These are phyloP conservation scores for Ormyrus rosae DNA, from an alignment of 2,888 invertebrate genomes.

Conservation along the genomic window DNA sequence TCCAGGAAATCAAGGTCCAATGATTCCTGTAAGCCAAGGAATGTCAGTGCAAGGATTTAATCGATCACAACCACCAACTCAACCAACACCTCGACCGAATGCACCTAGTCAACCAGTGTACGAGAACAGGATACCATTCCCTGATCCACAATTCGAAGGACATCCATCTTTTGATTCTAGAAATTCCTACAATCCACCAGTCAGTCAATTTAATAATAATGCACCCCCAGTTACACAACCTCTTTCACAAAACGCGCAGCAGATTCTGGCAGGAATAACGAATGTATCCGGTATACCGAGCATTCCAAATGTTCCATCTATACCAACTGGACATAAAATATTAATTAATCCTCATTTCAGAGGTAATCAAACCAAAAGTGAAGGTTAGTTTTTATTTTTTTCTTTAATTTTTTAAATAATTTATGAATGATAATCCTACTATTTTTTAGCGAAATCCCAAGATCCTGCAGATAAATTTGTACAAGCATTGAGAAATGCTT, in stretches of 20 bases:
- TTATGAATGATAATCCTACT: no score
- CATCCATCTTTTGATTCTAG: slow-evolving; percentile 53
- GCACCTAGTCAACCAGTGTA: slow-evolving; percentile 62
- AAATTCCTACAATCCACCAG: slow-evolving; percentile 54
- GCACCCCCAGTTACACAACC: slow-evolving; percentile 52
- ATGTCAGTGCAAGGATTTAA: slow-evolving; percentile 38
- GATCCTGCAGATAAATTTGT: slow-evolving; percentile 61
- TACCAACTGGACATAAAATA: slow-evolving; percentile 78
- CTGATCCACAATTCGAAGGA: slow-evolving; percentile 63
- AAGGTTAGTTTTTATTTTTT: slow-evolving; percentile 74
- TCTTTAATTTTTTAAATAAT: no score
- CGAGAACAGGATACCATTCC: slow-evolving; percentile 66
- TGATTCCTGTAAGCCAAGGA: slow-evolving; percentile 59
- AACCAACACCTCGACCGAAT: slow-evolving; percentile 59
- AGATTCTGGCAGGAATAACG: slow-evolving; percentile 32
- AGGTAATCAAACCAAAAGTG: slow-evolving; percentile 78
- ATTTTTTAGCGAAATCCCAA: slow-evolving; percentile 63
- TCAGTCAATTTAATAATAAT: slow-evolving; percentile 62
- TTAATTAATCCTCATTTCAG: slow-evolving; percentile 84
- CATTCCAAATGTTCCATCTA: slow-evolving; percentile 64
- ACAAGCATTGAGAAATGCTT: slow-evolving; percentile 62
- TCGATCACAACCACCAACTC: slow-evolving; percentile 60
- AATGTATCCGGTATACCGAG: slow-evolving; percentile 63
- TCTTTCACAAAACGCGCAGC: slow-evolving; percentile 39
- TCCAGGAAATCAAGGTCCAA: slow-evolving; percentile 60